Percentiles rank a stretch among this genome's conserved stretches.
phyloP scores from a whole-genome alignment of 2,113 vertebrate species.

The Sceloporus tristichus region DNA sequence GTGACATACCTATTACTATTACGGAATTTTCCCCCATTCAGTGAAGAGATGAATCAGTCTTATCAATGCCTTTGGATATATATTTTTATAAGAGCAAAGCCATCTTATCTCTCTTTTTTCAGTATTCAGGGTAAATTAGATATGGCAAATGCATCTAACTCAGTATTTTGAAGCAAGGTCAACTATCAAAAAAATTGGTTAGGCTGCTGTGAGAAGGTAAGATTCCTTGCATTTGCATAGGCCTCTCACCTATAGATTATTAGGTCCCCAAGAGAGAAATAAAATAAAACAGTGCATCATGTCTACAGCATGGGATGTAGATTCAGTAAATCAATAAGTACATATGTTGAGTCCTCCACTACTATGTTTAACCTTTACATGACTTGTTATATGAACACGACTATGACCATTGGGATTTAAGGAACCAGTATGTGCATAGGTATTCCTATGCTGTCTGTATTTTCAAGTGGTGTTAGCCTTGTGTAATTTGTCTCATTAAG shows the following conservation, averaged over 20 bases:
- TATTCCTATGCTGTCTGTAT: neutral
- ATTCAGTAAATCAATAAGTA: neutral
- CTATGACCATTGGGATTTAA: neutral
- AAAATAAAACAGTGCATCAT: neutral
- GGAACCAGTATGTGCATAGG: neutral
- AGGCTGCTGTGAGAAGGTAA: conserved; percentile 2
- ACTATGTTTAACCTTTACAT: neutral
- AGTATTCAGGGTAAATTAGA: neutral
- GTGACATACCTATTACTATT: conserved; percentile 21
- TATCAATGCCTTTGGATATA: conserved; percentile 15
- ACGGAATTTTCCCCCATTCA: neutral
- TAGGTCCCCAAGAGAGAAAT: neutral
- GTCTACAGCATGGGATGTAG: neutral
- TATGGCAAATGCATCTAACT: conserved; percentile 22
- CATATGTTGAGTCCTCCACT: neutral
- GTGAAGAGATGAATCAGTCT: conserved; percentile 12
- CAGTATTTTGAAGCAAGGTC: conserved; percentile 17
- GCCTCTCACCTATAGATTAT: neutral
- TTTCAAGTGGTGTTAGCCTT: conserved; percentile 11
- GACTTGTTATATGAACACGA: neutral
- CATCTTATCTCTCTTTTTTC: conserved; percentile 27
- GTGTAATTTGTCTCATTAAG: conserved; percentile 2
- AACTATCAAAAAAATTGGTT: neutral
- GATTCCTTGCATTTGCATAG: neutral
- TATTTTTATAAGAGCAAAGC: conserved; percentile 13